Evolutionary conservation across 2,113 vertebrate genomes (phyloP).

Genomic region (Poeciliopsis prolifica): DNA sequence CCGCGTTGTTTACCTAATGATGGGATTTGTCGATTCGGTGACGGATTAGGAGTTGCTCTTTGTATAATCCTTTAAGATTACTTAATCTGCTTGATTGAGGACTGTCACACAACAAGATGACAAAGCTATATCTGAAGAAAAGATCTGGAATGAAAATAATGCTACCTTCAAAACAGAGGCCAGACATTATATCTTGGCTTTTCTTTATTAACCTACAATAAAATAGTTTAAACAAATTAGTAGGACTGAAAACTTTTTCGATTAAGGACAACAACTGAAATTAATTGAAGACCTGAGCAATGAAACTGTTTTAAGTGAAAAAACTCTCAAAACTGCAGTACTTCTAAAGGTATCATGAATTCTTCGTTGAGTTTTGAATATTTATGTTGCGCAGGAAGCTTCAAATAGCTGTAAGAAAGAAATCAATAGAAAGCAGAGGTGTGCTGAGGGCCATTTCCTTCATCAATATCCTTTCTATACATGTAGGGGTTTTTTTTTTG

Average conservation of each 20-base stretch:
- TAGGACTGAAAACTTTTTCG: too few species aligned
- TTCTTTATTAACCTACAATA: too few species aligned
- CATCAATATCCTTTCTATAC: not conserved
- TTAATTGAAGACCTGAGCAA: not conserved
- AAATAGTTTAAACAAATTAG: too few species aligned
- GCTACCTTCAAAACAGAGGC: not conserved
- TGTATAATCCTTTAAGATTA: constrained; percentile 43
- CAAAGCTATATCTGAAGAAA: not conserved
- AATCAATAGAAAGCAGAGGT: not conserved
- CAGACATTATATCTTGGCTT: not conserved
- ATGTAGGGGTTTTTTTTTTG: not conserved
- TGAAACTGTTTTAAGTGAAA: not conserved
- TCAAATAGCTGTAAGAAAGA: not conserved
- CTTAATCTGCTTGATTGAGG: constrained; percentile 23
- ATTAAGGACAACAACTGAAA: not conserved
- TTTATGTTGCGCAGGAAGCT: too few species aligned
- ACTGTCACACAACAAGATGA: not conserved
- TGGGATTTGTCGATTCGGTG: constrained; percentile 16
- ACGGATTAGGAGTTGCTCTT: constrained; percentile 26
- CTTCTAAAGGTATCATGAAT: not conserved
- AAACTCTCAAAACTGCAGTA: not conserved
- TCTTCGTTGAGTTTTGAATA: too few species aligned
- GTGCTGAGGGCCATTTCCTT: not conserved
- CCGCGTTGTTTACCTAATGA: constrained; percentile 16
- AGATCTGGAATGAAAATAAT: too few species aligned